Evolutionary conservation across 2,888 invertebrate genomes (phyloP), one percentile per base, ranked within the genome.

Genomic region (Aporophyla nigra): DNA sequence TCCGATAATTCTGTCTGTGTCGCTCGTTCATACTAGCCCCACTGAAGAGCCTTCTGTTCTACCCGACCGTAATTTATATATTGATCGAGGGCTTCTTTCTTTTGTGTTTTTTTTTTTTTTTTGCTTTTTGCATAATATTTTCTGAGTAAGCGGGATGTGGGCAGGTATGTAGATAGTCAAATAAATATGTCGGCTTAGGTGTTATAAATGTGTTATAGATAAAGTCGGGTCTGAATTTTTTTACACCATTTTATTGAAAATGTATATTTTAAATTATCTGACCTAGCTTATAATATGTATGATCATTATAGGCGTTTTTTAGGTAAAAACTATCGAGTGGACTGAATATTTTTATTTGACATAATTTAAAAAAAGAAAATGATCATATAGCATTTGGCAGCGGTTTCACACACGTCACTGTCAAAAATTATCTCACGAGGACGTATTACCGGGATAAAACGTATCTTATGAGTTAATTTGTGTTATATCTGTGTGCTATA

Each of bases 61-160:
- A 83, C 85, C 70, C 80, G 67, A 78, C 51, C 70, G 80, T 76
- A 83, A 83, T 79, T 69, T 83, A 63, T 62, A 78, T 61, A 71
- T 72, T 65, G 69, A 58, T 69, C 59, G 51, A 21, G 14, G 21
- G 43, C 33, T 33, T 33, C 49, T 65, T 54, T 82, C n/a, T 63
- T 76, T 76, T 27, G 24, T 65, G 1, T 33, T 33, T 65, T 74
- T 43, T 63, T 33, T 33, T 33, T 65, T 74, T 43, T 63, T 56
- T 16, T 2, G 10, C 24, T 9, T 40, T 40, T 21, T 19, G 24
- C 56, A 14, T 51, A 70, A 19, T 49, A 33, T 61, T 33, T 62
- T n/a, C 2, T 5, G 7, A 51, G 51, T 51, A 33, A 66, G 27
- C 14, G 2, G 49, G 6, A 19, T 19, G 10, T 9, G n/a, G 12